Base-by-base conservation (phyloP, 1,140 invertebrate genomes). In the Drosophila kurseongensis region DNA sequence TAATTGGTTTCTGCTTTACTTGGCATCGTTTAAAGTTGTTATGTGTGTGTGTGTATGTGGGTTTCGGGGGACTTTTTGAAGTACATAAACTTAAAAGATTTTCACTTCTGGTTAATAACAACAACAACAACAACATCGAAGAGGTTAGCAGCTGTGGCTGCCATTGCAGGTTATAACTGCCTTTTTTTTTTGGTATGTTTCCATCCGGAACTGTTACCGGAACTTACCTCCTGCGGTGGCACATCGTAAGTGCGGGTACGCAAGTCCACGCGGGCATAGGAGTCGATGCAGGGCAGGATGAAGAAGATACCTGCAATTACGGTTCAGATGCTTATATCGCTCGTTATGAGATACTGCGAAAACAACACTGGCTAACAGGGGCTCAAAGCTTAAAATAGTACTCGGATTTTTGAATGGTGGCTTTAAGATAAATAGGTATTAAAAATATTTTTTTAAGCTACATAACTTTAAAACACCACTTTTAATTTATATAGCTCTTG, bases 201-300 rank as follows among this genome's bases (percentile, higher is more conserved):
- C 36, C 74, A 75, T 41, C 54, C 50, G 48, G 71, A 48, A 48
- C 67, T 58, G 67, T 51, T 14, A 44, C 47, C 50, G 51, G 63
- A 48, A 86, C 90, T 91, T 94, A 98, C 97, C 94, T 98, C 98
- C 94, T 98, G 98, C 9, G 98, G 97, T 40, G 98, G 98, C 32
- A 99, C 97, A 90, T 98, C 98, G 90, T 98, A 98, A 1, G 97
- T 98, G 63, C 97, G 95, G 7, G 97, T 97, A 73, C 98, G 95
- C 48, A 99, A 93, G 92, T 99, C 98, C 7, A 98, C 97, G 48
- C 97, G 96, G 13, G 97, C 96, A 86, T 98, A 98, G 18, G 95
- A 96, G 91, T 99, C 98, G 81, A 99, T 97, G 93, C 98, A 99
- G 0, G 98, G 98, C 55, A 98, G 93, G 38, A 98, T 97, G 93